Evolutionary conservation across 2,888 invertebrate species (phyloP).

Genomic region (Reticulitermes lucifugus): DNA sequence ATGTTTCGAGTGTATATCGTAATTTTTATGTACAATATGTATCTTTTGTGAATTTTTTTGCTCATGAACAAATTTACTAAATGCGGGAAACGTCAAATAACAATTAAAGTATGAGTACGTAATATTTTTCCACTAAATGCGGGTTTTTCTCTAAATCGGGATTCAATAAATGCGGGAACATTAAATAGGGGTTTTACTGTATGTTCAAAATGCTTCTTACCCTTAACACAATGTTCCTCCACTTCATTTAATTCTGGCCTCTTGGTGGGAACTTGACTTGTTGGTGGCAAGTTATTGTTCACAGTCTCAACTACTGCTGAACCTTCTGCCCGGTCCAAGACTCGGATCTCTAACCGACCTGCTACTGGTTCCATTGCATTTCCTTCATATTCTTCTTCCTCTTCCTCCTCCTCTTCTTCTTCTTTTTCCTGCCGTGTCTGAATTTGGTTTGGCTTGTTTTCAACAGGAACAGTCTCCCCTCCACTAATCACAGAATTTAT

Average conservation of each 20-base stretch:
- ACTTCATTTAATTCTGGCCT: slow-evolving; percentile 5
- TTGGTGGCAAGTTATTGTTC: slow-evolving; percentile 57
- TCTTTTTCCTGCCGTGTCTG: slow-evolving; percentile 16
- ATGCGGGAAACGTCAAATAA: no score
- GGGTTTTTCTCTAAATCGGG: no score
- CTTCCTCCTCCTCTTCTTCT: slow-evolving; percentile 39
- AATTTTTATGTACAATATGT: no score
- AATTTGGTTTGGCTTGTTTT: slow-evolving; percentile 6
- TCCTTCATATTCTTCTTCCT: slow-evolving; percentile 57
- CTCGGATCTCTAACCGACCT: slow-evolving; percentile 85
- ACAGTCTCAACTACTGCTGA: slow-evolving; percentile 53
- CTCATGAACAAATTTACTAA: no score
- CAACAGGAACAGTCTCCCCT: slow-evolving; percentile 4
- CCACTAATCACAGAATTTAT: slow-evolving; percentile 25
- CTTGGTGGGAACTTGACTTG: slow-evolving; percentile 10
- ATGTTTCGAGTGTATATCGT: no score
- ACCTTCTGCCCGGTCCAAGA: slow-evolving; percentile 61
- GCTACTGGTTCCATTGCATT: slow-evolving; percentile 73
- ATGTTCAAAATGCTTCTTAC: not conserved
- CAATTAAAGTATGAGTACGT: no score
- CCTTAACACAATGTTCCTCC: not conserved
- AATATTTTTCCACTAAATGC: no score
- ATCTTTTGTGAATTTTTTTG: no score
- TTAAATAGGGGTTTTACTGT: no score
- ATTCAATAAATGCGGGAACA: no score